A percentile compares a stretch with the other conserved stretches of the same genome.
Evolutionary conservation across 2,888 invertebrate species (phyloP).

Genomic region (Branchipolynoe longqiensis): DNA sequence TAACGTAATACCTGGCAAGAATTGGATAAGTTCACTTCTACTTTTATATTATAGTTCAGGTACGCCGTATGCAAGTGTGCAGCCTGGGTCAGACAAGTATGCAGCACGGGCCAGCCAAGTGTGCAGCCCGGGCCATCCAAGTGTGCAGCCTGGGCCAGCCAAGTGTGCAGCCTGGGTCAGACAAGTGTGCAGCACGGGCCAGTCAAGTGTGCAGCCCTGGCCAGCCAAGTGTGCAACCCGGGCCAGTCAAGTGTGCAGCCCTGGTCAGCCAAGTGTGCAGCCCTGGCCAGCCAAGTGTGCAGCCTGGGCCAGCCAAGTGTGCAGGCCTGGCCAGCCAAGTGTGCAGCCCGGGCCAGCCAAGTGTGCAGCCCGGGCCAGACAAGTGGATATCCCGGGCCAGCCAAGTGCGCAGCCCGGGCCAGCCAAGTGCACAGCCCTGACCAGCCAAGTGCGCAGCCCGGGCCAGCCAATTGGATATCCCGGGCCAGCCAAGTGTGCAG

Average conservation of each 20-base stretch:
- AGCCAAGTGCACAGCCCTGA: not conserved
- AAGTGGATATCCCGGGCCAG: not conserved
- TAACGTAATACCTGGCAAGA: conserved; percentile 6
- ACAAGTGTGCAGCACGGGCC: not conserved
- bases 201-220: not conserved
- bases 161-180: not conserved
- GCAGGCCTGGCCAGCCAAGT: not conserved
- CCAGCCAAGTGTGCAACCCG: not conserved
- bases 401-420: not conserved
- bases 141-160: not conserved
- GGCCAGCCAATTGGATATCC: not conserved
- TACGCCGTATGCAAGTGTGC: not conserved
- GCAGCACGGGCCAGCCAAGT: not conserved
- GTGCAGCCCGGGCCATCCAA: not conserved
- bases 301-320: not conserved
- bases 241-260: not conserved
- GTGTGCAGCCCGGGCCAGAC: not conserved
- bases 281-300: not conserved
- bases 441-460: no score
- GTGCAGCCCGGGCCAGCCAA: not conserved
- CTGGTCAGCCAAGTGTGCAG: not conserved
- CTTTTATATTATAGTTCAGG: not conserved
- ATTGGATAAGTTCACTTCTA: conserved; percentile 8
- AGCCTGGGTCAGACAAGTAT: not conserved
- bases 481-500: not conserved